phyloP scores from a whole-genome alignment of 2,888 invertebrate species.

The Mantis religiosa region DNA sequence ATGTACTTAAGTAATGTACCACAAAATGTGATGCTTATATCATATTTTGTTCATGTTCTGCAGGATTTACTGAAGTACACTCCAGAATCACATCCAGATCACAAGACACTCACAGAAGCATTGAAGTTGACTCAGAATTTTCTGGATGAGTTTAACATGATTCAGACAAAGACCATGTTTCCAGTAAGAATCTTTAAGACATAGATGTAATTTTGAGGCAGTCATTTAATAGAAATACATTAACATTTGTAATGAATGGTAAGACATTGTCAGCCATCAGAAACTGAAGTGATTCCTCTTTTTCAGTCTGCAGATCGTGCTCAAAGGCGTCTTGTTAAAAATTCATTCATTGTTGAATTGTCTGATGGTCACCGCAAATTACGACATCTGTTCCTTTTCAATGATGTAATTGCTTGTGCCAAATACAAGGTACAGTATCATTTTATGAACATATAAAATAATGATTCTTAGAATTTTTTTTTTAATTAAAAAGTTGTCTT shows the following conservation, averaged over 20 bases:
- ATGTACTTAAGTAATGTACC: too few species aligned
- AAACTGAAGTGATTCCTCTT: slow-evolving; percentile 10
- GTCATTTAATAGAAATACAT: too few species aligned
- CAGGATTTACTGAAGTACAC: slow-evolving; percentile 78
- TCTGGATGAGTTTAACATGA: slow-evolving; percentile 85
- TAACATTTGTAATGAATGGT: too few species aligned
- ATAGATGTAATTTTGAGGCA: not conserved
- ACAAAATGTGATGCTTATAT: too few species aligned
- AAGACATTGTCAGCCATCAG: too few species aligned
- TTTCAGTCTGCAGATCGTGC: slow-evolving; percentile 70
- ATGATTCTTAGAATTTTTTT: not conserved
- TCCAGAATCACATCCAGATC: slow-evolving; percentile 72
- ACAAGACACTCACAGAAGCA: slow-evolving; percentile 72
- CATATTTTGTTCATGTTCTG: slow-evolving; percentile 32
- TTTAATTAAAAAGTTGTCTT: too few species aligned
- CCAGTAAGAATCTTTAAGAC: slow-evolving; percentile 53
- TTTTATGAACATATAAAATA: slow-evolving; percentile 8
- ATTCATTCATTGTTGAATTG: slow-evolving; percentile 90
- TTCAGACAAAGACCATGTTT: slow-evolving; percentile 76
- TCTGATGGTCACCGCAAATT: slow-evolving; percentile 85
- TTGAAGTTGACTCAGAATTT: slow-evolving; percentile 84
- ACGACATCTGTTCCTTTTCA: slow-evolving; percentile 88
- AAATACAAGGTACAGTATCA: slow-evolving; percentile 69
- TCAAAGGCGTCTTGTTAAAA: slow-evolving; percentile 84
- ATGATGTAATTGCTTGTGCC: slow-evolving; percentile 91